phyloP scores from a whole-genome alignment of 2,797 vertebrate genomes.

The Tapirus indicus region DNA sequence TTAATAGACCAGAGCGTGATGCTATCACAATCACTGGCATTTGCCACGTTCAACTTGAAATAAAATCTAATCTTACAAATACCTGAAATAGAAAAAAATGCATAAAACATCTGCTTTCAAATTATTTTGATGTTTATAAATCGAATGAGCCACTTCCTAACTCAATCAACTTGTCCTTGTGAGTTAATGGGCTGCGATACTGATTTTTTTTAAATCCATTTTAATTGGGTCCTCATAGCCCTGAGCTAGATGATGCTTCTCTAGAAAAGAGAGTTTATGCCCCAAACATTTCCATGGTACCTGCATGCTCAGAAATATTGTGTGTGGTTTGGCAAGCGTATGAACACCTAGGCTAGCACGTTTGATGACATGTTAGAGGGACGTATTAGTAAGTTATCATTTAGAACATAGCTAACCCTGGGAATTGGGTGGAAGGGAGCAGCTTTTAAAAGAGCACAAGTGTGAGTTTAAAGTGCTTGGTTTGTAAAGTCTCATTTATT shows the following conservation, averaged over 20 bases:
- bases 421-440: background rate
- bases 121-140: slow-evolving; percentile 69
- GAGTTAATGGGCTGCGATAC: slow-evolving; percentile 60
- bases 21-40: slow-evolving; percentile 34
- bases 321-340: background rate
- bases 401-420: background rate
- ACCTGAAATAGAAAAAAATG: slow-evolving; percentile 61
- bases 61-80: slow-evolving; percentile 73
- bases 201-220: slow-evolving; percentile 5
- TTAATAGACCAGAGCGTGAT: slow-evolving; percentile 43
- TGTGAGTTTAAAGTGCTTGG: background rate
- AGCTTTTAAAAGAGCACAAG: background rate
- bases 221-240: slow-evolving; percentile 56
- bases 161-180: slow-evolving; percentile 58
- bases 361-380: background rate
- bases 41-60: slow-evolving; percentile 68
- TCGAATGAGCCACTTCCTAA: slow-evolving; percentile 45
- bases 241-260: slow-evolving; percentile 37
- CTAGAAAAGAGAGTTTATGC: slow-evolving; percentile 4
- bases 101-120: slow-evolving; percentile 65
- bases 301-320: slow-evolving; percentile 8
- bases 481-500: background rate
- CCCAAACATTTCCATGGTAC: background rate
- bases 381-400: background rate
- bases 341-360: background rate